These are phyloP conservation scores for Cyphomyrus plagiostoma DNA, from an alignment of 2,113 vertebrate genomes.

Conservation along the genomic window DNA sequence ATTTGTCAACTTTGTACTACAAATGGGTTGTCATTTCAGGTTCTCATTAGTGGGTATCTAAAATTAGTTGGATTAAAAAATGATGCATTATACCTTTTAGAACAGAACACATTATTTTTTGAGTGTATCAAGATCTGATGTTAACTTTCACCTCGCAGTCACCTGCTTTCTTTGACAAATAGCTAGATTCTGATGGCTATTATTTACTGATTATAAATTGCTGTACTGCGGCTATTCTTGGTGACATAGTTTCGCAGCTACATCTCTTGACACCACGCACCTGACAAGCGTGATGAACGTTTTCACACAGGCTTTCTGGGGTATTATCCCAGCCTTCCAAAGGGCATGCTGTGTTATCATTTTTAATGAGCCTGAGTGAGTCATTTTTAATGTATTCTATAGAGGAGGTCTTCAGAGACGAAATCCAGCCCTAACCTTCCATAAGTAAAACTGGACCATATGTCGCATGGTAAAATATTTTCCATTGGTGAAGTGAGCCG, in stretches of 20 bases:
- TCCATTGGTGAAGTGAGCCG: neutral
- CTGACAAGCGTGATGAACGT: neutral
- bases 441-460: neutral
- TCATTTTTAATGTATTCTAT: conserved; percentile 9
- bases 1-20: neutral
- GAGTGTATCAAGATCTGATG: neutral
- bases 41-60: neutral
- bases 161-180: neutral
- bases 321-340: neutral
- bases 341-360: neutral
- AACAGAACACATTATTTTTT: neutral
- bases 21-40: neutral
- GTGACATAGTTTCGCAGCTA: neutral
- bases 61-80: neutral
- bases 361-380: neutral
- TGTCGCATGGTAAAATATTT: neutral
- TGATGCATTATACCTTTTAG: neutral
- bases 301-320: neutral
- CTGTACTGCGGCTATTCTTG: neutral
- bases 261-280: neutral
- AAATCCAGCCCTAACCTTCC: neutral
- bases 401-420: neutral
- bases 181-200: neutral
- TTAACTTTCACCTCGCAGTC: neutral
- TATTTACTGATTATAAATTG: neutral